These are phyloP conservation scores for Dipodomys merriami DNA, from an alignment of 2,113 vertebrate species.

Conservation along the genomic window DNA sequence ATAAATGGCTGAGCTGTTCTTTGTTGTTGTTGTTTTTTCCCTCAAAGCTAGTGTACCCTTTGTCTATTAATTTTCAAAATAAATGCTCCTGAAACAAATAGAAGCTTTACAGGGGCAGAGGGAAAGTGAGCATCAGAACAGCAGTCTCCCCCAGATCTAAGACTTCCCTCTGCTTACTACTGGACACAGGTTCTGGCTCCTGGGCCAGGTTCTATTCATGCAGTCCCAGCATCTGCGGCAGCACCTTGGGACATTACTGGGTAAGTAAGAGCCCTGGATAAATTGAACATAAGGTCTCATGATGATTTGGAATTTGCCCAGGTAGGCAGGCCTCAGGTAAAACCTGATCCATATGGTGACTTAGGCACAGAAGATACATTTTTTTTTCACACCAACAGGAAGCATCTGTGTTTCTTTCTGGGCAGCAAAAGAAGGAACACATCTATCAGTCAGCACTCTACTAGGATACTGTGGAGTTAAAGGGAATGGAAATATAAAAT, in stretches of 20 bases:
- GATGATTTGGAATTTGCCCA: constrained; percentile 58
- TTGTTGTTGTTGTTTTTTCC: constrained; percentile 14
- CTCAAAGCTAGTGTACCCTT: constrained; percentile 52
- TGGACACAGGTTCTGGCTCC: neutral
- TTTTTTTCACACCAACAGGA: constrained; percentile 7
- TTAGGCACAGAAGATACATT: neutral
- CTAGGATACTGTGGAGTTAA: neutral
- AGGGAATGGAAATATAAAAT: constrained; percentile 7
- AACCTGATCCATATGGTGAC: constrained; percentile 29
- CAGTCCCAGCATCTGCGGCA: neutral
- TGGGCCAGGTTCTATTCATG: neutral
- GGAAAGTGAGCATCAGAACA: neutral
- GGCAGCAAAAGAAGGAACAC: neutral
- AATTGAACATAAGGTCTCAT: constrained; percentile 60
- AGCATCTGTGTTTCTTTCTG: neutral
- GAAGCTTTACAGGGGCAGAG: neutral
- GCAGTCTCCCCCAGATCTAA: constrained; percentile 4
- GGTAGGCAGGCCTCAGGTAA: constrained; percentile 49
- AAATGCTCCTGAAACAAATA: constrained; percentile 56
- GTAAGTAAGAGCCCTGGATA: constrained; percentile 25
- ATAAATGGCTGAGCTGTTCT: constrained; percentile 60
- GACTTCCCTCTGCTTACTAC: neutral
- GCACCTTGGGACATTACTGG: neutral
- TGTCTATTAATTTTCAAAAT: constrained; percentile 55
- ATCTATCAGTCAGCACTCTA: neutral